phyloP scores from a whole-genome alignment of 2,113 vertebrate genomes.

The Protobothrops flavoviridis region DNA sequence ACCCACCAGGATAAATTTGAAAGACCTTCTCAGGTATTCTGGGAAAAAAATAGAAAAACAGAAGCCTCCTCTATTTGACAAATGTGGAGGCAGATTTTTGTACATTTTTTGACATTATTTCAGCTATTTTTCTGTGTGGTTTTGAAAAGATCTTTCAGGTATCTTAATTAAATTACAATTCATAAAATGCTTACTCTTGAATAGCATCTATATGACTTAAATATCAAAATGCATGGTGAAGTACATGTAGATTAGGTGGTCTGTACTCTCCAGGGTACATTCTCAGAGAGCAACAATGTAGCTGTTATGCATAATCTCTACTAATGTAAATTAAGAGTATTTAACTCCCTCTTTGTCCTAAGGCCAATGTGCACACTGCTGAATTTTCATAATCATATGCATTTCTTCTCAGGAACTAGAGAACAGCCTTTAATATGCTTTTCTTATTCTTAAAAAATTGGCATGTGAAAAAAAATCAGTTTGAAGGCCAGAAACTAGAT shows the following conservation, averaged over 20 bases:
- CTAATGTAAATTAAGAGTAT: neutral
- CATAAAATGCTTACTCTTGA: neutral
- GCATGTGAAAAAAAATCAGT: neutral
- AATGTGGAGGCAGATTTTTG: neutral
- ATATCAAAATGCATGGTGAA: conserved; percentile 7
- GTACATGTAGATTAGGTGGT: neutral
- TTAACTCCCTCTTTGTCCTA: conserved; percentile 27
- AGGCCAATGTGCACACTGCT: conserved; percentile 43
- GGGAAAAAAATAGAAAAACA: neutral
- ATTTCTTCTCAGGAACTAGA: conserved; percentile 51
- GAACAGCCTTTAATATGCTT: neutral
- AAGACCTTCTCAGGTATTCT: neutral
- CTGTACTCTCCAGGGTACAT: neutral
- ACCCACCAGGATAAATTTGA: neutral
- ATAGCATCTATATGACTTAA: neutral
- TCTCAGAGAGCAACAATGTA: conserved; percentile 9
- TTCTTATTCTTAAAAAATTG: neutral
- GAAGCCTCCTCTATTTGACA: neutral
- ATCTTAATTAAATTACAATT: neutral
- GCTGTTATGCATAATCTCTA: conserved; percentile 29
- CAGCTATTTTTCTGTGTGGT: neutral
- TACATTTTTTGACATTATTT: neutral
- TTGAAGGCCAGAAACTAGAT: neutral
- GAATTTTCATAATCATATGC: conserved; percentile 52
- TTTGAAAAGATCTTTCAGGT: neutral